Conservation (phyloP, 2,113 vertebrate genomes). For the Grus americana region DNA sequence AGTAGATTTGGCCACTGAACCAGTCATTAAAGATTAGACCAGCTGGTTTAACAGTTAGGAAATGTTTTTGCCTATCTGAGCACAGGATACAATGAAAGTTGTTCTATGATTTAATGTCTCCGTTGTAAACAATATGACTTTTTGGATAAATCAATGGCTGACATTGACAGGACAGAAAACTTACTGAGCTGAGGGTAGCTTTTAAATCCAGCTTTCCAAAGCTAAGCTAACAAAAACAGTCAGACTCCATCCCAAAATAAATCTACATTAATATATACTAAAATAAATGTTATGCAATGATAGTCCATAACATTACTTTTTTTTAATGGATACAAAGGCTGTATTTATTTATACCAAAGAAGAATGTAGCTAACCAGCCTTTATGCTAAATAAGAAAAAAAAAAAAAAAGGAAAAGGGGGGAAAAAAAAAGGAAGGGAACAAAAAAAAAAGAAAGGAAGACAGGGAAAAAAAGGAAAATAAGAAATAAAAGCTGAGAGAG, state of each 20-base stretch:
- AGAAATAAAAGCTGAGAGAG: background rate
- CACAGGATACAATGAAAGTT: constrained; percentile 56
- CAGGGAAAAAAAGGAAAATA: background rate
- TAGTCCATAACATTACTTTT: background rate
- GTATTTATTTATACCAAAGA: background rate
- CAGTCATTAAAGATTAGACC: constrained; percentile 65
- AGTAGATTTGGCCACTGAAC: constrained; percentile 63
- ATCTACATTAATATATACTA: background rate
- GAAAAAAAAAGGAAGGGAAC: too few relatives aligned
- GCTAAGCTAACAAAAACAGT: background rate
- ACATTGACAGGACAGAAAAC: constrained; percentile 58
- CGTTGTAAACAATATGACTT: constrained; percentile 57
- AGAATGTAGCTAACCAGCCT: background rate
- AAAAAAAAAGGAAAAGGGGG: background rate
- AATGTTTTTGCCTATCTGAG: constrained; percentile 64
- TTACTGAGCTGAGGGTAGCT: constrained; percentile 32
- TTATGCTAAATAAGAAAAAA: background rate
- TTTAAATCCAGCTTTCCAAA: constrained; percentile 53
- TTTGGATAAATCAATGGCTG: constrained; percentile 55
- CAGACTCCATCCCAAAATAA: background rate
- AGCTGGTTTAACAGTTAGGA: constrained; percentile 71
- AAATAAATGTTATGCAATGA: background rate
- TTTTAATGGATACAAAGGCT: background rate
- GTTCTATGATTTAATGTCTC: constrained; percentile 62
- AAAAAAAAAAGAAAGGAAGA: too few relatives aligned